Base-by-base conservation (phyloP, 1,140 invertebrate species). In the Pseudomyrmex gracilis region DNA sequence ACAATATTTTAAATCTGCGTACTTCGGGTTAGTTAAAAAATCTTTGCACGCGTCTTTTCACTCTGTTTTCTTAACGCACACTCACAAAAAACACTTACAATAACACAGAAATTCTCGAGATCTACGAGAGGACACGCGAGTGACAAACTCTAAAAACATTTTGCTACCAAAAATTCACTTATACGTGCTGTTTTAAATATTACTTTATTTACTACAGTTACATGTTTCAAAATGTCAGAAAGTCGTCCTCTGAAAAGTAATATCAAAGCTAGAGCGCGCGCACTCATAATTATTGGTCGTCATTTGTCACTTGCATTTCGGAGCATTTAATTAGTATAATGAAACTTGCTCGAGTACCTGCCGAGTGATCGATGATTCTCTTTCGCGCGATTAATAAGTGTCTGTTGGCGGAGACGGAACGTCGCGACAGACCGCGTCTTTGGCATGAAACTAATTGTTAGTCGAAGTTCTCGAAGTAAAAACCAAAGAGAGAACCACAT, bases 371-470 rank as follows among this genome's bases (percentile, higher is more conserved):
- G 57, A 78, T 61, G 70, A 43, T 4, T 73, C 8, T 73, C 15
- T 51, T 53, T 67, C 67, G 24, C 61, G 45, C 61, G 24, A 77
- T 53, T 45, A 34, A 51, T 15, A 43, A 22, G 3, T 43, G 17
- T 78, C 80, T 78, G 24, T 66, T 47, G 17, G 34, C 58, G 60
- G 17, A 66, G 55, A 45, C 53, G 13, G 63, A 51, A 74, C 83
- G 66, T 47, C 63, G 61, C 85, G 67, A 78, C 22, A 34, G 70
- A 43, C 63, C 66, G 67, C 60, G 78, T 74, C 77, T 86, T 83
- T 88, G 67, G 83, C 66, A 87, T 87, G 89, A 82, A 90, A 93
- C 93, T 93, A 93, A 93, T 93, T 91, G 91, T 86, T 83, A 77
- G 77, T 86, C 71, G 88, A 92, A 91, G 91, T 74, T 86, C 60